Conservation (phyloP, 2,797 vertebrate genomes). For the Bryconaethiops microstoma region DNA sequence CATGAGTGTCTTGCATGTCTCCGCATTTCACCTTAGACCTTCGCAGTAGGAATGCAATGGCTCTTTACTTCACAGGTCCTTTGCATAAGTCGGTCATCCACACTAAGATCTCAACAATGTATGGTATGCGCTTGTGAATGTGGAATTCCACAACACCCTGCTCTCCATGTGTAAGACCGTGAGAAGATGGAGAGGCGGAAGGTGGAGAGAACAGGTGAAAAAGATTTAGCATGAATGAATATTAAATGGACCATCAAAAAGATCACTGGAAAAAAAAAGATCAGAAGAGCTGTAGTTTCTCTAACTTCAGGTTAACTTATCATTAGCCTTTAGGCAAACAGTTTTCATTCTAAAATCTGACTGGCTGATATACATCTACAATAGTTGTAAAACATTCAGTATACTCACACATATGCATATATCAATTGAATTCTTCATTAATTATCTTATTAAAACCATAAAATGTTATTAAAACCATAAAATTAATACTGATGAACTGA, state of each 20-base stretch:
- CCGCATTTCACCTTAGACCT: slow-evolving; percentile 4
- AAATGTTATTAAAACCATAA: neutral
- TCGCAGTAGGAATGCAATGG: slow-evolving; percentile 67
- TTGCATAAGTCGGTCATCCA: slow-evolving; percentile 60
- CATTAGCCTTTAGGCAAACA: neutral
- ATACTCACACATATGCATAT: neutral
- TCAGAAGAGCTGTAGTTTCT: neutral
- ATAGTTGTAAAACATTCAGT: neutral
- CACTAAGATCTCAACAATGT: slow-evolving; percentile 40
- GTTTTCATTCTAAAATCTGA: neutral
- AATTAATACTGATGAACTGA: too few relatives aligned
- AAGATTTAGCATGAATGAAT: neutral
- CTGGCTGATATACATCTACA: neutral
- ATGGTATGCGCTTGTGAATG: slow-evolving; percentile 32
- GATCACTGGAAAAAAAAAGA: too few relatives aligned
- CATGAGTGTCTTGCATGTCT: slow-evolving; percentile 6
- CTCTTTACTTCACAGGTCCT: slow-evolving; percentile 51
- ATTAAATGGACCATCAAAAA: neutral
- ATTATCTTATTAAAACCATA: neutral
- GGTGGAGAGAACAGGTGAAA: neutral
- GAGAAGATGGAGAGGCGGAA: neutral
- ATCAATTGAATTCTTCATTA: neutral
- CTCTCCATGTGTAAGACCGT: slow-evolving; percentile 45
- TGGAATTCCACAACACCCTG: slow-evolving; percentile 50
- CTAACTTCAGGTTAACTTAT: neutral